Evolutionary conservation across 2,888 invertebrate species (phyloP), one percentile per base, ranked within the genome.

Genomic region (Lottia scabra): DNA sequence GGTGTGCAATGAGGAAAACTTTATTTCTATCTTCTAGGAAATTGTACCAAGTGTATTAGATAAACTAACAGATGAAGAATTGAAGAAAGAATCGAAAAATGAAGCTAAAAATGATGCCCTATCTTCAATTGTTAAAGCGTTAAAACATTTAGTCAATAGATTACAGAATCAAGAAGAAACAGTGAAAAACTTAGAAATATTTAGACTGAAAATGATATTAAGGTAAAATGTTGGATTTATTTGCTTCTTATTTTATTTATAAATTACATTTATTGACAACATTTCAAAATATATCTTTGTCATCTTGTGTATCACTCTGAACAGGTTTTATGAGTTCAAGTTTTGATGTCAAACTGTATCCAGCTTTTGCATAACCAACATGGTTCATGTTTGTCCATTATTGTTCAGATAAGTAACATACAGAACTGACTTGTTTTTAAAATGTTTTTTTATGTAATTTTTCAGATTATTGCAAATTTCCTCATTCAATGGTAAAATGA

Each of bases 401-500:
- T n/a, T n/a, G n/a, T n/a, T n/a, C n/a, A n/a, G n/a, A n/a, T n/a
- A n/a, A n/a, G n/a, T n/a, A n/a, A n/a, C n/a, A n/a, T n/a, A n/a
- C n/a, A n/a, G n/a, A n/a, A n/a, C n/a, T n/a, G n/a, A n/a, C n/a
- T n/a, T n/a, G n/a, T n/a, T n/a, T n/a, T n/a, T n/a, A n/a, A 30
- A 30, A 4, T 30, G 30, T 30, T 2, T 30, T 30, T 30, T 30
- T 2, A 4, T 30, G 2, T 30, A 4, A 4, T 63, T 70, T 84
- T 83, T 26, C 83, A 93, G 96, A 88, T 93, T 96, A 85, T 91
- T 98, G 80, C 96, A 97, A 92, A 97, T 98, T 89, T 97, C 98
- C 30, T 98, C 98, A 70, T 99, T 98, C 89, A 98, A 98, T 91
- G 98, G 98, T 48, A 98, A 98, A 92, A 99, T 99, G 98, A 98